Evolutionary conservation across 2,113 vertebrate species (phyloP).

Genomic region (Otus sunia): DNA sequence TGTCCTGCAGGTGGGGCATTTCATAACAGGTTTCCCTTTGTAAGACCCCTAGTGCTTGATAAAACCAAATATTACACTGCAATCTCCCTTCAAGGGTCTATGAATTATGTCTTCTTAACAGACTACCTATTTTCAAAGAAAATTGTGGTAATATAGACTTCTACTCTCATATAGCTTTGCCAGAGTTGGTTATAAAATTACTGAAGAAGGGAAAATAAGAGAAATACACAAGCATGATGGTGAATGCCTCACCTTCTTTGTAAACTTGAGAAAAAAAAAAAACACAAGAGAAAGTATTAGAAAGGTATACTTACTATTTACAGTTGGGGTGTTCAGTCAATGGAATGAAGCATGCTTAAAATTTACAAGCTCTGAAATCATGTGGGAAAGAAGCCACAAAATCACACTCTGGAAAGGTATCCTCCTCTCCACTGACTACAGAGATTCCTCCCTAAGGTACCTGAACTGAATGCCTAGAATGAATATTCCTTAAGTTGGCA

Average conservation of each 20-base stretch:
- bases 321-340: neutral
- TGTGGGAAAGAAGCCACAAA: too few species aligned
- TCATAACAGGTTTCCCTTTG: neutral
- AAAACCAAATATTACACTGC: neutral
- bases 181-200: neutral
- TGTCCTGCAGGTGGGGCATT: neutral
- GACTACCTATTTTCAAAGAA: neutral
- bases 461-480: neutral
- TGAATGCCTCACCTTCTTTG: neutral
- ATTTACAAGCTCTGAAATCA: neutral
- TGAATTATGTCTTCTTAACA: neutral
- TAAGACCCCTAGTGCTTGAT: neutral
- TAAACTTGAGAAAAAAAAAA: neutral
- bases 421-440: neutral
- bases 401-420: neutral
- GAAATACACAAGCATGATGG: neutral
- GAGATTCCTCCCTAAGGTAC: neutral
- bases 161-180: neutral
- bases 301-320: neutral
- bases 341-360: neutral
- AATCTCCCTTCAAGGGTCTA: neutral
- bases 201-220: neutral
- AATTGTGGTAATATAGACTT: neutral
- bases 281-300: neutral
- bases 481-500: neutral